Evolutionary conservation across 2,113 vertebrate genomes (phyloP).

Genomic region (Tragelaphus buxtoni): DNA sequence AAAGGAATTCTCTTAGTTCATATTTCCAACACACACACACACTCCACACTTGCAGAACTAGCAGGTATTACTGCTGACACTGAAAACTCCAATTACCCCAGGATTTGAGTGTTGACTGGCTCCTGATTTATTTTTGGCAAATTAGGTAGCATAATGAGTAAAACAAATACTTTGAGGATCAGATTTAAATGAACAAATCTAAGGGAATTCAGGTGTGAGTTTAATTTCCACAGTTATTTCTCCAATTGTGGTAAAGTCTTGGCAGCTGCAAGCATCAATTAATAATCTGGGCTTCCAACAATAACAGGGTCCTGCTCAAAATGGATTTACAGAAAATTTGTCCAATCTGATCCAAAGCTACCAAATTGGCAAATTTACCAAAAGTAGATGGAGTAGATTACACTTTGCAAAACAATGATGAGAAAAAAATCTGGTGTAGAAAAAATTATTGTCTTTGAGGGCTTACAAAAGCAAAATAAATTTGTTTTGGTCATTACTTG

Average conservation of each 20-base stretch:
- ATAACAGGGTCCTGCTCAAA: slow-evolving; percentile 42
- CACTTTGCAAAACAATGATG: slow-evolving; percentile 6
- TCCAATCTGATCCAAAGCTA: slow-evolving; percentile 53
- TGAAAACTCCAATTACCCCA: slow-evolving; percentile 17
- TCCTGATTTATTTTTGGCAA: slow-evolving; percentile 59
- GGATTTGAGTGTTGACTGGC: slow-evolving; percentile 25
- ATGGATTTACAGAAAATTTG: slow-evolving; percentile 45
- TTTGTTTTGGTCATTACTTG: background rate
- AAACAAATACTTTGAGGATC: slow-evolving; percentile 64
- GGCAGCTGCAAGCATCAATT: slow-evolving; percentile 55
- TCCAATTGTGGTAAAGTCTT: slow-evolving; percentile 55
- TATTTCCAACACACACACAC: background rate
- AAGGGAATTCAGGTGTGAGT: slow-evolving; percentile 58
- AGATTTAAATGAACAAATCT: slow-evolving; percentile 57
- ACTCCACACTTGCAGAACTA: background rate
- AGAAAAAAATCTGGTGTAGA: background rate
- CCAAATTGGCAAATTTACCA: slow-evolving; percentile 57
- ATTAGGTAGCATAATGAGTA: slow-evolving; percentile 50
- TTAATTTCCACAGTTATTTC: slow-evolving; percentile 38
- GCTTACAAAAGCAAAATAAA: slow-evolving; percentile 32
- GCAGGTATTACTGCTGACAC: background rate
- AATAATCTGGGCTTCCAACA: slow-evolving; percentile 53
- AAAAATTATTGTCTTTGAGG: slow-evolving; percentile 8
- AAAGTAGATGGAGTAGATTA: slow-evolving; percentile 36
- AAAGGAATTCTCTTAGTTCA: background rate